Base-by-base conservation (phyloP, 2,888 invertebrate species). In the Epinotia nisella region DNA sequence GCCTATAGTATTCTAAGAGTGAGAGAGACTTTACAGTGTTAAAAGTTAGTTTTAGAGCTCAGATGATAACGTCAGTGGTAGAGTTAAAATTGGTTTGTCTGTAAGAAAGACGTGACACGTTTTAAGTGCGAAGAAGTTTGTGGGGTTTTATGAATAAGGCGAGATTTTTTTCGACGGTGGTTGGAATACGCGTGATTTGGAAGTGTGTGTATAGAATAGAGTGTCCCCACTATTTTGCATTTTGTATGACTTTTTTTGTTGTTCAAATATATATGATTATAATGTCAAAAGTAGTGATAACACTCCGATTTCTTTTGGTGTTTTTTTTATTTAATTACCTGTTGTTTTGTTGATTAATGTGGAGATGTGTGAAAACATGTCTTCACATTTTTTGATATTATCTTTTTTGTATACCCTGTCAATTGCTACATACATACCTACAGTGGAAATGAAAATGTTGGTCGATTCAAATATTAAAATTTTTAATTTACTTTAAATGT, bases 101-200 rank as follows among this genome's bases (percentile, higher is more conserved):
- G 3, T 35, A 7, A 9, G 1, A 35, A 5, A 29, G 29, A 58
- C n/a, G n/a, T n/a, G 29, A n/a, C 13, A 58, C 7, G 29, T 17
- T 10, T 17, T 35, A 59, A 59, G 9, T 59, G 58, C 1, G n/a
- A 10, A 35, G 5, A 29, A 58, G 11, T 19, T 56, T 21, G 55
- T 55, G 10, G 17, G 17, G 17, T 10, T 59, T 39, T 17, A 59
- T 17, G 35, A 10, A 17, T 13, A n/a, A 5, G n/a, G 35, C 35
- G 56, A 24, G 56, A 21, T 21, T 65, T 3, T 41, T 15, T 17
- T 15, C 10, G n/a, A n/a, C 2, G 4, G 7, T 19, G 21, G n/a
- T 39, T 60, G 61, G 62, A 59, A 17, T 61, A 61, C 67, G 60
- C 55, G 60, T 67, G 61, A 19, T 61, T 61, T 67, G 39, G 24